Conservation (phyloP, 2,797 vertebrate species). For the Bufotes viridis region DNA sequence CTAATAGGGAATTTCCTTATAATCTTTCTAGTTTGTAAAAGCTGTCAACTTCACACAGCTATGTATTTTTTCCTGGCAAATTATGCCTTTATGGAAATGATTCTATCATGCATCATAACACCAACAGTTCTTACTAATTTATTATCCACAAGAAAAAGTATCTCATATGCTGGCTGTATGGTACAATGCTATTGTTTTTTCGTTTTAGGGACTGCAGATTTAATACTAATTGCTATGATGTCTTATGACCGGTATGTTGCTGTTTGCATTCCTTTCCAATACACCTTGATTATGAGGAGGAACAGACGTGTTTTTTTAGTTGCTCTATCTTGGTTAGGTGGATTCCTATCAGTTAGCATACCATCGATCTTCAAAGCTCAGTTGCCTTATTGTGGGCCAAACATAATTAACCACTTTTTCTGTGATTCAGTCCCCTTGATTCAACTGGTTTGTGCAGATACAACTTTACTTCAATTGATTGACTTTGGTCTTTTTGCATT, state of each 20-base stretch:
- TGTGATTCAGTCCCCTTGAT: constrained; percentile 15
- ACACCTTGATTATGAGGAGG: neutral
- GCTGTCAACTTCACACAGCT: neutral
- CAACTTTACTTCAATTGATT: neutral
- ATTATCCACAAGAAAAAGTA: neutral
- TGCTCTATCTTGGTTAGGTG: constrained; percentile 7
- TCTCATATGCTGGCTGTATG: constrained; percentile 1
- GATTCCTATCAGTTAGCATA: constrained; percentile 16
- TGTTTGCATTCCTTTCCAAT: constrained; percentile 14
- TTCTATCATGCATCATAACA: neutral
- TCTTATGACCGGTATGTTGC: constrained; percentile 7
- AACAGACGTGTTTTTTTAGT: neutral
- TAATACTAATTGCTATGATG: constrained; percentile 19
- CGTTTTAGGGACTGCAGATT: constrained; percentile 20
- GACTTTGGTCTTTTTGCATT: constrained; percentile 23
- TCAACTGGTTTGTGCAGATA: constrained; percentile 17
- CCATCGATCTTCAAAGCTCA: neutral
- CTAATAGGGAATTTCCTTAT: neutral
- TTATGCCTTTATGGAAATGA: constrained; percentile 13
- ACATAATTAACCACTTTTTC: neutral
- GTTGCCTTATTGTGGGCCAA: constrained; percentile 18
- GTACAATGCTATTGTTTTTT: constrained; percentile 16
- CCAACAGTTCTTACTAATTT: neutral
- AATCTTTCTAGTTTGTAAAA: neutral
- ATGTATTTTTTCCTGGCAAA: constrained; percentile 22